phyloP scores from a whole-genome alignment of 1,140 invertebrate genomes.

The Listronotus bonariensis region DNA sequence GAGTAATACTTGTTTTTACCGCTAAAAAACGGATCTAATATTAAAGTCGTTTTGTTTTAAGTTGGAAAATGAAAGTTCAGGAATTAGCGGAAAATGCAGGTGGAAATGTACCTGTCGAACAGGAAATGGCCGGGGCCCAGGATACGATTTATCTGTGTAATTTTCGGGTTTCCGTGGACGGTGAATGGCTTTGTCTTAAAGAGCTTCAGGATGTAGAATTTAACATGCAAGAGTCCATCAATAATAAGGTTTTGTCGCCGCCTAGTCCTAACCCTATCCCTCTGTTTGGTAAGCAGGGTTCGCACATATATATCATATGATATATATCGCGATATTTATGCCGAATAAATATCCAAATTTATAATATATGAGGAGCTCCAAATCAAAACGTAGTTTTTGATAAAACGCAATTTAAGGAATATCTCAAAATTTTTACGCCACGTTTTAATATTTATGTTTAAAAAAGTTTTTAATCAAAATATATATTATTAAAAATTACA shows the following conservation, averaged over 20 bases:
- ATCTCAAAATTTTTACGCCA: no score
- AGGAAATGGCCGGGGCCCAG: conserved; percentile 82
- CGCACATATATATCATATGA: no score
- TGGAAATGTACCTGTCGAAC: conserved; percentile 55
- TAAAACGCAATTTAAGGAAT: no score
- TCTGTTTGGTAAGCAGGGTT: conserved; percentile 47
- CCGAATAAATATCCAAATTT: no score
- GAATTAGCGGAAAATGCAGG: conserved; percentile 43
- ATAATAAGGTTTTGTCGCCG: conserved; percentile 62
- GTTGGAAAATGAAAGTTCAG: conserved; percentile 46
- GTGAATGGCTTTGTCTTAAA: conserved; percentile 95
- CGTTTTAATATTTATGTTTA: no score
- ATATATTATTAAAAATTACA: no score
- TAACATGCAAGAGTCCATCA: conserved; percentile 69
- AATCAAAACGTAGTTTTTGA: no score
- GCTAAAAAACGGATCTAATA: neutral
- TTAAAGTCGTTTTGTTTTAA: no score
- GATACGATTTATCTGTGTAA: conserved; percentile 97
- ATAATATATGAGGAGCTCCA: no score
- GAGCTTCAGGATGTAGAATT: conserved; percentile 90
- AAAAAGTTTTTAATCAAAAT: no score
- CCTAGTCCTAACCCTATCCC: conserved; percentile 60
- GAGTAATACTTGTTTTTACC: neutral
- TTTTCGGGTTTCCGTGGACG: conserved; percentile 95
- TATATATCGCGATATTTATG: no score